Evolutionary conservation across 2,888 invertebrate species (phyloP).

Genomic region (Drosophila recens): DNA sequence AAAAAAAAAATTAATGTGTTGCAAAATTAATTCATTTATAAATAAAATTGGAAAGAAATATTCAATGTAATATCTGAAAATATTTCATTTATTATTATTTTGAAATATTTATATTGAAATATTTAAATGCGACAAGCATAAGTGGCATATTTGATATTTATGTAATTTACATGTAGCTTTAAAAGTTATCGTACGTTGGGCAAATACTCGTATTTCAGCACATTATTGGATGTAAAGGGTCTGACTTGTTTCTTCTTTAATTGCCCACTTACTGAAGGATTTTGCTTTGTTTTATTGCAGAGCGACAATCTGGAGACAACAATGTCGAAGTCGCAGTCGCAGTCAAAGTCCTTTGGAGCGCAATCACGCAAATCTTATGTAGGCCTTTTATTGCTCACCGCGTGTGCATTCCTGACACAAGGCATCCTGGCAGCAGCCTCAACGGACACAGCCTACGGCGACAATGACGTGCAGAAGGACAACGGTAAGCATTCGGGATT

Average conservation of each 20-base stretch:
- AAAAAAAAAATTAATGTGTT: too few relatives aligned
- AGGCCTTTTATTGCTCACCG: constrained; percentile 70
- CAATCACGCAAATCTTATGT: constrained; percentile 57
- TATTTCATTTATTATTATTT: too few relatives aligned
- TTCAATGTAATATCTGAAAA: too few relatives aligned
- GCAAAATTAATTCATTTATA: too few relatives aligned
- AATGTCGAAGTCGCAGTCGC: constrained; percentile 49
- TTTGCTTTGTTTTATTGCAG: constrained; percentile 43
- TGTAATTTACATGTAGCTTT: too few relatives aligned
- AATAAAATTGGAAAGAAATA: too few relatives aligned
- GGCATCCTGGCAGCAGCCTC: constrained; percentile 55
- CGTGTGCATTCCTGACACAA: constrained; percentile 64
- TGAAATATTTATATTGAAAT: too few relatives aligned
- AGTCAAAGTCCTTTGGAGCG: constrained; percentile 30
- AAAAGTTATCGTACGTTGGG: too few relatives aligned
- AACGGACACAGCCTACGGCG: constrained; percentile 60
- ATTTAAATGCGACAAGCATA: too few relatives aligned
- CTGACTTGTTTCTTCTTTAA: constrained; percentile 2
- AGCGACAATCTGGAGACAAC: constrained; percentile 21
- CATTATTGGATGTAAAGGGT: too few relatives aligned
- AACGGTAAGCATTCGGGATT: constrained; percentile 36
- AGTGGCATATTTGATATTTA: too few relatives aligned
- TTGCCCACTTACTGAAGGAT: not conserved
- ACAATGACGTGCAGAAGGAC: constrained; percentile 66
- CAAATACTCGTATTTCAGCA: too few relatives aligned